Evolutionary conservation across 2,797 vertebrate species (phyloP), one percentile per base, ranked within the genome.

Genomic region (Anas georgica): DNA sequence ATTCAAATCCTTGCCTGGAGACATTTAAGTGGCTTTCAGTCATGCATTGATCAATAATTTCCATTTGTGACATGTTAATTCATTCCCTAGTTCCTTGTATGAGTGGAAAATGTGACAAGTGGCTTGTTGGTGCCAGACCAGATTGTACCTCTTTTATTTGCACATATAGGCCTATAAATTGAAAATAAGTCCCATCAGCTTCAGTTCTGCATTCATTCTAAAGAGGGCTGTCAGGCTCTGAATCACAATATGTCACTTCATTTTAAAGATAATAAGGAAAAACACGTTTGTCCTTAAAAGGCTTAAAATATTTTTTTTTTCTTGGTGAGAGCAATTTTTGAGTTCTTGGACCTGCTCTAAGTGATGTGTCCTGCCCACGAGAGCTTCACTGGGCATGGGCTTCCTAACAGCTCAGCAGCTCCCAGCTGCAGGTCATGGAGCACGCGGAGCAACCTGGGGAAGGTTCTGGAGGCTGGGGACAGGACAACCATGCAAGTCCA

Each of bases 31-130:
- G 70, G 29, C 55, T 56, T 90, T 95, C 79, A 83, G 62, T 84
- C 80, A 67, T 77, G 22, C 23, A 1, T 29, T 76, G 75, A 93
- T 93, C 85, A 48, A 78, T 95, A 91, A 81, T 75, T 94, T 92
- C 76, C 39, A 54, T 88, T 81, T 88, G 79, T 88, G 63, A 90
- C 84, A 78, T 70, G 66, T 78, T 92, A 94, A 89, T 94, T 95
- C 43, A 59, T 90, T 91, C 66, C 43, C 50, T 21, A 31, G 58
- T 37, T 74, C 55, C 86, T 48, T 79, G 25, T 46, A n/a, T 9
- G 37, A 87, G 55, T 60, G 37, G 62, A 80, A 77, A 83, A 56
- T 6, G 29, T 88, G 93, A 66, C 80, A 85, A 91, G 86, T 85
- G 84, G 64, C 78, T 92, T 89, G 45, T 64, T 91, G 95, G 25